Evolutionary conservation across 2,888 invertebrate species (phyloP).

Genomic region (Crematogaster levior): DNA sequence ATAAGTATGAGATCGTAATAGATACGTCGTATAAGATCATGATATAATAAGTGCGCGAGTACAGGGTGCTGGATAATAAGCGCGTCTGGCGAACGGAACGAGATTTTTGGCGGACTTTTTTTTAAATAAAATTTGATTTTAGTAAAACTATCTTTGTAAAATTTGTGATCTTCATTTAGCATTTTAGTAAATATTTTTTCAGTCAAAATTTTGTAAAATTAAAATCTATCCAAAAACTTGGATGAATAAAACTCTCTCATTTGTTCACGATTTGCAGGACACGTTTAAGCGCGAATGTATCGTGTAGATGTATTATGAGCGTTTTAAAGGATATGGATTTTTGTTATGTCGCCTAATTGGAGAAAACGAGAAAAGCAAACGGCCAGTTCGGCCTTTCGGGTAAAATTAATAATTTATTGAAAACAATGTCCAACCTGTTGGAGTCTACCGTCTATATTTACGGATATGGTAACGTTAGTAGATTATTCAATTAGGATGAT

Average conservation of each 20-base stretch:
- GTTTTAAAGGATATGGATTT: neutral
- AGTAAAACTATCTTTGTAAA: neutral
- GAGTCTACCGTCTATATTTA: constrained; percentile 59
- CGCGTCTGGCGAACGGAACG: neutral
- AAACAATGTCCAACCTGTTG: constrained; percentile 65
- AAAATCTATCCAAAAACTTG: neutral
- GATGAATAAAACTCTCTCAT: neutral
- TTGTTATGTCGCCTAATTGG: neutral
- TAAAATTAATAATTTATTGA: constrained; percentile 73
- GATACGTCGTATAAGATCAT: constrained; percentile 34
- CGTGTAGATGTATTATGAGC: neutral
- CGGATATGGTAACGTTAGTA: constrained; percentile 50
- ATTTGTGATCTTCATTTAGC: neutral
- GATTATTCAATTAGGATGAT: constrained; percentile 39
- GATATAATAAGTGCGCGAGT: constrained; percentile 39
- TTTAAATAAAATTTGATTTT: neutral
- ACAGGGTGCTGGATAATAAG: constrained; percentile 15
- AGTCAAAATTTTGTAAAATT: neutral
- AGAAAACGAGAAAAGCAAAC: constrained; percentile 4
- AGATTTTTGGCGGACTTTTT: neutral
- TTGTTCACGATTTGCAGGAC: neutral
- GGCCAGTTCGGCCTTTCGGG: neutral
- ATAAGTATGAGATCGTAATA: constrained; percentile 45
- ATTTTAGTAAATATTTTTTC: neutral
- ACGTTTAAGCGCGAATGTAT: neutral